These are phyloP conservation scores for Ricordea florida DNA, from an alignment of 92 coral and sea anemone species.

Conservation along the genomic window DNA sequence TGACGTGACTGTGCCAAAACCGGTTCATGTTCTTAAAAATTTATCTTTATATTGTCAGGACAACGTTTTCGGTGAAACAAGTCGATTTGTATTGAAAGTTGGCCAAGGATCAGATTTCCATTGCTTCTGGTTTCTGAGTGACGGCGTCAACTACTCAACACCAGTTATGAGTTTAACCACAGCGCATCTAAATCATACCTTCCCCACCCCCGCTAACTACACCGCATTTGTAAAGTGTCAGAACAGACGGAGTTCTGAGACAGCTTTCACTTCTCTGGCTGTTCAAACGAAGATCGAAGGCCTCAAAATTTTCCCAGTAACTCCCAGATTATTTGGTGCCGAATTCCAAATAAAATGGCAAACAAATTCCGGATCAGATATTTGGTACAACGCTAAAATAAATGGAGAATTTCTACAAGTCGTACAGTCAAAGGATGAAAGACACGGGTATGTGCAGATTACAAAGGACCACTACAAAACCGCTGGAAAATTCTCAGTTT, in stretches of 20 bases:
- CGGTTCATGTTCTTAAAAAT: conserved; percentile 2
- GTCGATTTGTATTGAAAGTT: not conserved
- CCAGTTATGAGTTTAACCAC: not conserved
- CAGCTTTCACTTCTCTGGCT: conserved; percentile 3
- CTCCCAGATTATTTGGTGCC: conserved; percentile 36
- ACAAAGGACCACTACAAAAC: conserved; percentile 42
- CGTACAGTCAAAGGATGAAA: conserved; percentile 21
- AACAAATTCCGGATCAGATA: conserved; percentile 41
- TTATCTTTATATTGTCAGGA: conserved; percentile 8
- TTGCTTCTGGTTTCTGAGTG: conserved; percentile 53
- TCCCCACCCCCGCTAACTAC: conserved; percentile 25
- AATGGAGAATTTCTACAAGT: not conserved
- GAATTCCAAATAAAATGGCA: conserved; percentile 42
- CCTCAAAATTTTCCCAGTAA: conserved; percentile 31
- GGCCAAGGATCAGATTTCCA: conserved; percentile 31
- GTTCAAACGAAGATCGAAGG: conserved; percentile 48
- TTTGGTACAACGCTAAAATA: conserved; percentile 32
- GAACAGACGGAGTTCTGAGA: conserved; percentile 46
- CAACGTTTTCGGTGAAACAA: conserved; percentile 17
- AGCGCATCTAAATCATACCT: conserved; percentile 18
- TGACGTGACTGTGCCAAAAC: conserved; percentile 25
- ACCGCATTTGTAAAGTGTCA: conserved; percentile 14
- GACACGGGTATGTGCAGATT: conserved; percentile 28
- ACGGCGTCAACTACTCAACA: conserved; percentile 7
- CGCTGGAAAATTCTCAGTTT: conserved; percentile 42